Evolutionary conservation across 2,888 invertebrate genomes (phyloP).

Genomic region (Tetramorium bicarinatum): DNA sequence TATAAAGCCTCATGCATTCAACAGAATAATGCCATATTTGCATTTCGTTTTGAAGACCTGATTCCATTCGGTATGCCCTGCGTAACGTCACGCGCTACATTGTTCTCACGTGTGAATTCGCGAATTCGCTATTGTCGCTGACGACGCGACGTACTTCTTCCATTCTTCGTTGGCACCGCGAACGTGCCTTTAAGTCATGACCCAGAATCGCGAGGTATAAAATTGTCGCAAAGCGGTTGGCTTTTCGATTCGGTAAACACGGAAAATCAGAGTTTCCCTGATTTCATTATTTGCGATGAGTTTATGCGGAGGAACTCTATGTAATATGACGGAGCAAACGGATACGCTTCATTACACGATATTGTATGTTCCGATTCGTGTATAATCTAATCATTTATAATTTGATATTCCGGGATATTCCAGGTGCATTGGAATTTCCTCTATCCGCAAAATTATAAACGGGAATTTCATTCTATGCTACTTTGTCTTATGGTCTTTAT

Average conservation of each 20-base stretch:
- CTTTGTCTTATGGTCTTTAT: neutral
- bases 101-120: conserved; percentile 69
- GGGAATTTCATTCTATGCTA: neutral
- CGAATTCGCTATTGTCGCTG: conserved; percentile 61
- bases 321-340: conserved; percentile 29
- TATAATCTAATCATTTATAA: conserved; percentile 18
- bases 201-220: conserved; percentile 64
- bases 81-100: conserved; percentile 63
- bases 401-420: neutral
- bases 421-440: neutral
- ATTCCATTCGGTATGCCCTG: conserved; percentile 64
- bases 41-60: conserved; percentile 70
- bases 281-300: conserved; percentile 37
- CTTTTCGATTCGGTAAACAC: conserved; percentile 60
- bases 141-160: conserved; percentile 57
- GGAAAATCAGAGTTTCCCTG: conserved; percentile 46
- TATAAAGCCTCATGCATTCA: conserved; percentile 50
- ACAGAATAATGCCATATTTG: conserved; percentile 70
- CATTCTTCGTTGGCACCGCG: conserved; percentile 53
- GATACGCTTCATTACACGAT: conserved; percentile 21
- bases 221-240: conserved; percentile 68
- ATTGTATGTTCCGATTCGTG: conserved; percentile 20
- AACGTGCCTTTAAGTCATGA: conserved; percentile 61
- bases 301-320: conserved; percentile 34
- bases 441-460: neutral